Evolutionary conservation across 1,140 invertebrate species (phyloP).

Genomic region (Nixonia krombeini): DNA sequence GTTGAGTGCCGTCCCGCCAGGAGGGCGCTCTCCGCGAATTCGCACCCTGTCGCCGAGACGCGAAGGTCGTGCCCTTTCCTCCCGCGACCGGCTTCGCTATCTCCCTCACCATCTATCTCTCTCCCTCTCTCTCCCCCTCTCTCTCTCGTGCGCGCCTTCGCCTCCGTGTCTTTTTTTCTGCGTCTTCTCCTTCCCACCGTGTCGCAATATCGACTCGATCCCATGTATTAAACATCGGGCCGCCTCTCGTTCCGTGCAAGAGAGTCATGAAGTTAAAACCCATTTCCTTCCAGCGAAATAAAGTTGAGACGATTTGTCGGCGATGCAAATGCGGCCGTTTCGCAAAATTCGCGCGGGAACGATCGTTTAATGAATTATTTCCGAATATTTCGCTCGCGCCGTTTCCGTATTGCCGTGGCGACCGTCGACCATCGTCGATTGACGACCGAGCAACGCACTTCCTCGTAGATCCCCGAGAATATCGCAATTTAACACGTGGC

Average conservation of each 20-base stretch:
- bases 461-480: too few species aligned
- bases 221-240: constrained; percentile 53
- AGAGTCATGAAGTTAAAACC: constrained; percentile 22
- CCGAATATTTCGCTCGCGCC: not conserved
- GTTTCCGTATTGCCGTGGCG: too few species aligned
- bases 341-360: constrained; percentile 14
- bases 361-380: constrained; percentile 15
- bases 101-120: constrained; percentile 1
- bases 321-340: constrained; percentile 22
- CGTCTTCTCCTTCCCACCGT: constrained; percentile 1
- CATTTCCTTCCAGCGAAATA: constrained; percentile 31
- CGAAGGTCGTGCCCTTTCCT: constrained; percentile 36
- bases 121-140: constrained; percentile 1
- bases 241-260: constrained; percentile 18
- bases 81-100: not conserved
- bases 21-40: constrained; percentile 59
- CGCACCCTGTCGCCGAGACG: constrained; percentile 65
- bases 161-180: constrained; percentile 1
- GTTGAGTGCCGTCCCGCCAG: constrained; percentile 67
- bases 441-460: too few species aligned
- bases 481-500: too few species aligned
- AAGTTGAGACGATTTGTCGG: constrained; percentile 37
- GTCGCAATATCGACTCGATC: constrained; percentile 57
- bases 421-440: too few species aligned
- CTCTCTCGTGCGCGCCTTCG: not conserved